phyloP scores from a whole-genome alignment of 2,797 vertebrate genomes.

The Argya squamiceps region DNA sequence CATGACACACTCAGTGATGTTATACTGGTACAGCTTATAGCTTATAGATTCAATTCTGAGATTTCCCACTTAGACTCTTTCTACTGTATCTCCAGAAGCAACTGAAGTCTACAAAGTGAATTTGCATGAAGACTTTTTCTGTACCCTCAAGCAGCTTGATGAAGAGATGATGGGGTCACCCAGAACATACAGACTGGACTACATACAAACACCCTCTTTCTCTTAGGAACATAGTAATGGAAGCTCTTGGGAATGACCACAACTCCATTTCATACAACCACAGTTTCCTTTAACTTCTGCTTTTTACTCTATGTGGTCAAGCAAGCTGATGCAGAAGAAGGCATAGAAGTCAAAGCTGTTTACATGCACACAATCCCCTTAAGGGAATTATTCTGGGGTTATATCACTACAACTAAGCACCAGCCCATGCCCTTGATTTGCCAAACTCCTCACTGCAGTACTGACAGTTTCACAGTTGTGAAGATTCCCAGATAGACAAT shows the following conservation, averaged over 20 bases:
- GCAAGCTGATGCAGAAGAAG: not conserved
- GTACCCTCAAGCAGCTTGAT: not conserved
- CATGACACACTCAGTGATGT: not conserved
- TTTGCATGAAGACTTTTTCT: not conserved
- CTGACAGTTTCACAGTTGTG: not conserved
- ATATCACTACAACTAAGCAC: not conserved
- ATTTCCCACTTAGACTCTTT: not conserved
- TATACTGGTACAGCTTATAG: not conserved
- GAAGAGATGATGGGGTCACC: not conserved
- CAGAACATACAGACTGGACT: not conserved
- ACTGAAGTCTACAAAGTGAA: not conserved
- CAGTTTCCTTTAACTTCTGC: not conserved
- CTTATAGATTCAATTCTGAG: not conserved
- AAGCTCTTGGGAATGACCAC: not conserved
- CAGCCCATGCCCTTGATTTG: not conserved
- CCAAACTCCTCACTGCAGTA: not conserved
- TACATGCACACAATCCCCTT: not conserved
- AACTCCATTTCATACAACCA: not conserved
- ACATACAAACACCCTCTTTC: not conserved
- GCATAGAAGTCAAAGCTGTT: not conserved
- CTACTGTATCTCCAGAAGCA: not conserved
- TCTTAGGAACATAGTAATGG: not conserved
- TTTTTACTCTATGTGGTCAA: not conserved
- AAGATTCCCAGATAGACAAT: not conserved
- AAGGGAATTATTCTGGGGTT: not conserved